Evolutionary conservation across 1,140 invertebrate species (phyloP), one percentile per base, ranked within the genome.

Genomic region (Limonius californicus): DNA sequence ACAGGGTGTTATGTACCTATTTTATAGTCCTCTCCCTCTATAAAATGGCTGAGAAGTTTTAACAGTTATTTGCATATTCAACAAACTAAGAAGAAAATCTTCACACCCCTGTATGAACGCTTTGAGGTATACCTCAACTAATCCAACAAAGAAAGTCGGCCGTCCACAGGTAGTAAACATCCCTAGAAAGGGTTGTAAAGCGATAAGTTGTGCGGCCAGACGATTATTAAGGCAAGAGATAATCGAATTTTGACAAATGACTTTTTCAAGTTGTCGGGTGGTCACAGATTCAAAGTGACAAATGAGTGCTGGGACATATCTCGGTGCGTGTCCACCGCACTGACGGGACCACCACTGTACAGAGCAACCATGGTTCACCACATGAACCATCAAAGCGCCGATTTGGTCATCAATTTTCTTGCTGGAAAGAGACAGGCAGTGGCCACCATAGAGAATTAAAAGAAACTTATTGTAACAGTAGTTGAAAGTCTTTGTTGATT

Each of bases 261-360:
- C 63, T 62, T 61, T 64, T 60, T 64, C 58, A 57, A 61, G 47
- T 61, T 60, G 42, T 62, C 59, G 47, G 35, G 53, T 64, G 32
- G 57, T 21, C 43, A 45, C 19, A 39, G 20, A 23, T 45, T 54
- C 9, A 30, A 58, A 42, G 54, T 65, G 63, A 65, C 63, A 65
- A 65, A 65, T 65, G 63, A 42, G 43, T 65, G 63, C 55, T 65
- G 56, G 59, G 63, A 65, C 63, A 65, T 43, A 58, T 65, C 63
- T 53, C 59, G 57, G 59, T 54, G 42, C 45, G 54, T 42, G 63
- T 43, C 63, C 19, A 42, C 19, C 39, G 43, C 55, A 61, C 21
- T 62, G 63, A 65, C 63, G 60, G 39, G 63, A 65, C 63, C 63
- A 65, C 63, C 63, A 27, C 54, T 50, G 16, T 50, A 11, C 11